Conservation (phyloP, 2,888 invertebrate genomes). For the Drosophila siamana region DNA sequence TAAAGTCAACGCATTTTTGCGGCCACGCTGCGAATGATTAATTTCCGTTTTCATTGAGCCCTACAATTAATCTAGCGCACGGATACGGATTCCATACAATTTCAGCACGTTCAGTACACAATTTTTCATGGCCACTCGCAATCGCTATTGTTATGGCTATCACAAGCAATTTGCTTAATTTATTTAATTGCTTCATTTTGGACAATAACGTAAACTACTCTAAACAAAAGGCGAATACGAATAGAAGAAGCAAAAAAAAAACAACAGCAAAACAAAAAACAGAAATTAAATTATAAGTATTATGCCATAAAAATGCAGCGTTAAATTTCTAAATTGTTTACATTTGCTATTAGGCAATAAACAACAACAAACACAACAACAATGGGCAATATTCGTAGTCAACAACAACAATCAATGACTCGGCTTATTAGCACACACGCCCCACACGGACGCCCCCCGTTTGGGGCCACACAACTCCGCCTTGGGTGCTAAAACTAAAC, state of each 20-base stretch:
- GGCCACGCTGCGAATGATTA: slow-evolving; percentile 47
- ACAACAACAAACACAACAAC: slow-evolving; percentile 46
- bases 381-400: slow-evolving; percentile 51
- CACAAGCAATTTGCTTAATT: slow-evolving; percentile 48
- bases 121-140: slow-evolving; percentile 13
- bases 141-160: slow-evolving; percentile 18
- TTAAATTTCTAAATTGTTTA: slow-evolving; percentile 78
- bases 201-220: slow-evolving; percentile 7
- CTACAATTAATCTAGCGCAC: slow-evolving; percentile 29
- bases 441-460: slow-evolving; percentile 21
- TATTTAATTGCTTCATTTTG: slow-evolving; percentile 60
- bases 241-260: not conserved
- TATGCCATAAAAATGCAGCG: slow-evolving; percentile 69
- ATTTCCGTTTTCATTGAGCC: slow-evolving; percentile 48
- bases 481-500: slow-evolving; percentile 74
- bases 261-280: no score
- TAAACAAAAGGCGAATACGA: slow-evolving; percentile 5
- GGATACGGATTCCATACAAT: slow-evolving; percentile 20
- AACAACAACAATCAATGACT: slow-evolving; percentile 57
- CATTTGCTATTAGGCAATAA: slow-evolving; percentile 67
- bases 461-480: slow-evolving; percentile 34
- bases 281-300: slow-evolving; percentile 31
- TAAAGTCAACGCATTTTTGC: slow-evolving; percentile 14
- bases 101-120: not conserved
- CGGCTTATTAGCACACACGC: slow-evolving; percentile 66